phyloP scores from a whole-genome alignment of 2,797 vertebrate genomes.

The Pseudomugil gertrudae region DNA sequence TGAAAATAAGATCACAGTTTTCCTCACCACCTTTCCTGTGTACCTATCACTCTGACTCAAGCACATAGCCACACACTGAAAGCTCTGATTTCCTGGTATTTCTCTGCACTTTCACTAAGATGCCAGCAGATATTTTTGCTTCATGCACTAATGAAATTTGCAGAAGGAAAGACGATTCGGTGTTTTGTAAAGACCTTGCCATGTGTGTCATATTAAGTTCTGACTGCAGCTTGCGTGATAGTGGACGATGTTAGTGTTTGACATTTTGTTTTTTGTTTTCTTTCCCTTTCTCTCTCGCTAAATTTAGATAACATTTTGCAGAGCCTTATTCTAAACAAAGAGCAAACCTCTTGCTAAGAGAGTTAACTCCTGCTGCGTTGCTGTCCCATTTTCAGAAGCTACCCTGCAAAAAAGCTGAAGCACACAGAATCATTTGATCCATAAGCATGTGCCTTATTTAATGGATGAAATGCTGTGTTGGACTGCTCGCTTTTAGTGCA shows the following conservation, averaged over 20 bases:
- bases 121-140: slow-evolving; percentile 56
- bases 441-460: slow-evolving; percentile 24
- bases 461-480: slow-evolving; percentile 22
- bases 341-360: slow-evolving; percentile 61
- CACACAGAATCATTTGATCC: slow-evolving; percentile 52
- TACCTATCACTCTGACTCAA: neutral
- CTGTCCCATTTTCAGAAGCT: slow-evolving; percentile 54
- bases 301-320: slow-evolving; percentile 74
- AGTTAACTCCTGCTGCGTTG: slow-evolving; percentile 74
- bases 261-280: slow-evolving; percentile 51
- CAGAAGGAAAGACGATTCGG: slow-evolving; percentile 49
- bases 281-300: slow-evolving; percentile 40
- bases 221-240: slow-evolving; percentile 30
- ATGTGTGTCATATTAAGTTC: slow-evolving; percentile 61
- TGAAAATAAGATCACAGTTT: neutral
- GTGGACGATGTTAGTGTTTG: slow-evolving; percentile 51
- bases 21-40: neutral
- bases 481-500: slow-evolving; percentile 24
- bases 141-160: slow-evolving; percentile 58
- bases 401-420: slow-evolving; percentile 53
- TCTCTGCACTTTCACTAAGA: slow-evolving; percentile 47
- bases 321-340: slow-evolving; percentile 68
- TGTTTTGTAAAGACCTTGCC: slow-evolving; percentile 49
- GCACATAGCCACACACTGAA: slow-evolving; percentile 7
- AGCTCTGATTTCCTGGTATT: slow-evolving; percentile 53